Evolutionary conservation across 2,797 vertebrate species (phyloP).

Genomic region (Coccyzus lansbergi): DNA sequence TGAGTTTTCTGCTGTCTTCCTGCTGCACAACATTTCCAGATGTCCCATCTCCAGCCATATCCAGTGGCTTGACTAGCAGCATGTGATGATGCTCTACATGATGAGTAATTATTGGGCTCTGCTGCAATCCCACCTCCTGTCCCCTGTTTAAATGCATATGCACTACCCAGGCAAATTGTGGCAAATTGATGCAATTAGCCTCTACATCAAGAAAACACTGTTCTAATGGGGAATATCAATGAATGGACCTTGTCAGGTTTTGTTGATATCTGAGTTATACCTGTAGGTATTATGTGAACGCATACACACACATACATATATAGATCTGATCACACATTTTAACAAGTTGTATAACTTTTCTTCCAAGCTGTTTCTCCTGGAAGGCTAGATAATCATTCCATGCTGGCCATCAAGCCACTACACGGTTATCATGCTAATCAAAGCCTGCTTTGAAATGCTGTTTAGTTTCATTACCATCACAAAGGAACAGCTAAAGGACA

Average conservation of each 20-base stretch:
- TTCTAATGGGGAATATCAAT: not conserved
- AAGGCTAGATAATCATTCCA: slow-evolving; percentile 32
- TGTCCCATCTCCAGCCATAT: not conserved
- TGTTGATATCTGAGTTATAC: not conserved
- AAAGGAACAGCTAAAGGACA: slow-evolving; percentile 60
- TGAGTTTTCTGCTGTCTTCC: not conserved
- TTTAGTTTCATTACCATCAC: slow-evolving; percentile 67
- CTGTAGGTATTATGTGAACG: not conserved
- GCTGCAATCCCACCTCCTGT: slow-evolving; percentile 1
- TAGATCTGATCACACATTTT: not conserved
- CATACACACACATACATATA: not conserved
- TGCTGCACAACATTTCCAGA: not conserved
- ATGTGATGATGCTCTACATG: not conserved
- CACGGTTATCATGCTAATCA: slow-evolving; percentile 63
- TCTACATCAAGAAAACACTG: not conserved
- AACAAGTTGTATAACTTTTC: not conserved
- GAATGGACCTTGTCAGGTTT: not conserved
- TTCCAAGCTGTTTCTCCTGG: not conserved
- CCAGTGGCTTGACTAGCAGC: not conserved
- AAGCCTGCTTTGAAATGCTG: slow-evolving; percentile 49
- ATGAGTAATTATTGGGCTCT: not conserved
- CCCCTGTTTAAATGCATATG: not conserved
- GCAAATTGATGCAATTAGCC: slow-evolving; percentile 45
- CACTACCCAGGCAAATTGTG: slow-evolving; percentile 1
- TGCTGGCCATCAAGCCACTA: slow-evolving; percentile 35